These are phyloP conservation scores for Anthopleura xanthogrammica DNA, from an alignment of 92 coral and sea anemone genomes.

Conservation along the genomic window DNA sequence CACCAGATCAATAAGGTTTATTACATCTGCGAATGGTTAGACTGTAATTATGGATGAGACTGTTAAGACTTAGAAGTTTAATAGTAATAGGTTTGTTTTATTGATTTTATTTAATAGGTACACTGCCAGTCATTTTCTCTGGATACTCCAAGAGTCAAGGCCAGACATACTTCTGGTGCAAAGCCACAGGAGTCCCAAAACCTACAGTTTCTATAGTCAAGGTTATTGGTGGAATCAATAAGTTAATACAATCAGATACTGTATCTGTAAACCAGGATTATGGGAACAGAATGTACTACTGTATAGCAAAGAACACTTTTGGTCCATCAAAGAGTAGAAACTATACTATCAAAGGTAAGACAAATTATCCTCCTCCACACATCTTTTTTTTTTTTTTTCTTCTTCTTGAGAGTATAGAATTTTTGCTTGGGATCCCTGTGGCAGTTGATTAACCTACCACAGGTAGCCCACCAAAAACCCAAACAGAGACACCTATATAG, in stretches of 20 bases:
- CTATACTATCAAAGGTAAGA: slow-evolving; percentile 41
- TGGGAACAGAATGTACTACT: slow-evolving; percentile 65
- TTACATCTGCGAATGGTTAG: too few species aligned
- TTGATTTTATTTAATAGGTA: slow-evolving; percentile 34
- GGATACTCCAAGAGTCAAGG: slow-evolving; percentile 43
- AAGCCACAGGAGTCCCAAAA: slow-evolving; percentile 67
- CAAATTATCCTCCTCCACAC: too few species aligned
- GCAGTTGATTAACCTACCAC: too few species aligned
- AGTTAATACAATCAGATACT: slow-evolving; percentile 26
- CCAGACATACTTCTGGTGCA: slow-evolving; percentile 58
- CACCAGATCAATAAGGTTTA: too few species aligned
- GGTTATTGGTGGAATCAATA: slow-evolving; percentile 36
- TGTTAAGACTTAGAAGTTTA: too few species aligned
- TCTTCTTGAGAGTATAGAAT: too few species aligned
- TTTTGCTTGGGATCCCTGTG: too few species aligned
- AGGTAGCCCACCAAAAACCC: not conserved
- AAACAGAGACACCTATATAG: too few species aligned
- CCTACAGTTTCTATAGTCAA: slow-evolving; percentile 56
- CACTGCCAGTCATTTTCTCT: slow-evolving; percentile 61
- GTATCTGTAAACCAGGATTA: slow-evolving; percentile 34
- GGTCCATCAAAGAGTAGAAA: slow-evolving; percentile 64
- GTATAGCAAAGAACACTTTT: slow-evolving; percentile 72
- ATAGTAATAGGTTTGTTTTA: not conserved
- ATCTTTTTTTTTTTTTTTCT: too few species aligned
- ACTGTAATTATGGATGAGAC: not conserved